Base-by-base conservation (phyloP, 1,140 invertebrate species). In the Anadara kagoshimensis region DNA sequence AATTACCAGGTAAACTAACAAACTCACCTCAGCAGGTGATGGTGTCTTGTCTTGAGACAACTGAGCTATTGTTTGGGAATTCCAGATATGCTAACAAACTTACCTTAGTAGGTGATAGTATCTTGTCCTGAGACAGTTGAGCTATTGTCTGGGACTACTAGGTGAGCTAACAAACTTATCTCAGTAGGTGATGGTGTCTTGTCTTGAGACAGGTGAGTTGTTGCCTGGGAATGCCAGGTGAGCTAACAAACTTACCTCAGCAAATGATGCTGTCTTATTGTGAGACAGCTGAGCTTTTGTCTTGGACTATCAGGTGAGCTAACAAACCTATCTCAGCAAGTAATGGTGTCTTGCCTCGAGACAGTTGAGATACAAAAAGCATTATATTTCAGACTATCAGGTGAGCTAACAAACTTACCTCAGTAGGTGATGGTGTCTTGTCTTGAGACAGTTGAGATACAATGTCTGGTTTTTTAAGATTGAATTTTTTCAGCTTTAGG, bases 401-500 rank as follows among this genome's bases (percentile, higher is more conserved):
- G 29, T 36, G 8, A 59, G 57, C 57, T 24, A 36, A 59, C 29
- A 7, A 1, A 22, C 0, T 56, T 56, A 67, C 49, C 61, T 44
- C 20, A 22, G 29, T 36, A 22, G 69, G 69, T 47, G 69, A 71
- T 11, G 61, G 61, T 12, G 69, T 71, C 41, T 71, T 71, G 36
- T 73, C 65, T 56, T 63, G 47, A 45, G 73, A 71, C 51, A 83
- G 53, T n/a, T 65, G 75, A 20, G 69, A 67, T 43, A 75, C 47
- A 12, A 85, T 66, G 49, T 82, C 78, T 20, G 84, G 83, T 29
- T 78, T 82, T 18, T 78, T 68, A 36, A 87, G 69, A 22, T 74
- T 84, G 20, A 85, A 68, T 67, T 78, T 84, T 70, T 86, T 85
- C 65, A 86, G 47, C 47, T 76, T 76, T 2, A 67, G 70, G 14